Percentiles rank a stretch among this genome's conserved stretches.
These are phyloP conservation scores for Agriopis leucophaearia DNA, from an alignment of 2,888 invertebrate genomes.

Conservation along the genomic window DNA sequence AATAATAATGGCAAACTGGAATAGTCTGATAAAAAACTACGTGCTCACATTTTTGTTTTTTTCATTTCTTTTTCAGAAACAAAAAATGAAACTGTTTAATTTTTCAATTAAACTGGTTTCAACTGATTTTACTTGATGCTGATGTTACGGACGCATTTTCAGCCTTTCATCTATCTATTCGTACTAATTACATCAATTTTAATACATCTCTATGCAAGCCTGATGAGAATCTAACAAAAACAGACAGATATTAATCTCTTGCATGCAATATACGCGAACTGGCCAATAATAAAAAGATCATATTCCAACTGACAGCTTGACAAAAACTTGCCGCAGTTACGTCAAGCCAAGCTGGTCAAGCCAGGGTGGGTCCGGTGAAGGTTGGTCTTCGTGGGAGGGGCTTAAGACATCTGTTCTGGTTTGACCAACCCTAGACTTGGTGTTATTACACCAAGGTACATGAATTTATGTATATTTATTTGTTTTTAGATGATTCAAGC, in stretches of 20 bases:
- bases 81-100: too few relatives aligned
- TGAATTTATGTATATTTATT: conserved; percentile 14
- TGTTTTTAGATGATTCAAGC: neutral
- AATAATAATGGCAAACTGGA: too few relatives aligned
- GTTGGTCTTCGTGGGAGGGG: conserved; percentile 20
- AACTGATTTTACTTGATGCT: too few relatives aligned
- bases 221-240: conserved; percentile 21
- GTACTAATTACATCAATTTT: neutral
- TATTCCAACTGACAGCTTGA: conserved; percentile 23
- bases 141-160: too few relatives aligned
- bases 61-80: too few relatives aligned
- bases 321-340: conserved; percentile 28
- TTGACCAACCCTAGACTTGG: conserved; percentile 25
- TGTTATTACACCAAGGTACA: neutral
- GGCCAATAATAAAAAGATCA: conserved; percentile 28
- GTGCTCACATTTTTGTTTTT: too few relatives aligned
- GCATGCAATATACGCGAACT: conserved; percentile 11
- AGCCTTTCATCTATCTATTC: too few relatives aligned
- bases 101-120: too few relatives aligned
- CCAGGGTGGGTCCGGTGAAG: conserved; percentile 5
- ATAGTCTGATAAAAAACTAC: too few relatives aligned
- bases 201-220: conserved; percentile 11
- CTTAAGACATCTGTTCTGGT: conserved; percentile 13
- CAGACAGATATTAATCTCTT: conserved; percentile 21
- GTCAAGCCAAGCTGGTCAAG: conserved; percentile 19